Base-by-base conservation (phyloP, 2,888 invertebrate species). In the Apantesis nais region DNA sequence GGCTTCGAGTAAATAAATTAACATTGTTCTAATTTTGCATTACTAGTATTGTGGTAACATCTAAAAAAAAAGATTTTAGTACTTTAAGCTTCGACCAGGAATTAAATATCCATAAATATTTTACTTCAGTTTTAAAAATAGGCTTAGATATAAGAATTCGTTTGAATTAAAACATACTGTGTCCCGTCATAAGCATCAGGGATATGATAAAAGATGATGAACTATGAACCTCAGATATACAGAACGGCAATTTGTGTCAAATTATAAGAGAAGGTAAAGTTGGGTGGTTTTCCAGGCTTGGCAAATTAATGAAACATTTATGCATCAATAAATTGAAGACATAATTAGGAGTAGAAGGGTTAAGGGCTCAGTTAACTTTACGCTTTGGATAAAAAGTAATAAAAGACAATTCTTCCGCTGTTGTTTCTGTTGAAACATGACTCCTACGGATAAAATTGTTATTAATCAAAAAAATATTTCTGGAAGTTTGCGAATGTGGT, bases 1-100 rank as follows among this genome's bases (percentile, higher is more conserved):
- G 19, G 75, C 75, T 75, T 75, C 73, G 0, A 73, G 7, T 29
- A 75, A 60, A 44, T 71, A 71, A 7, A 75, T 66, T 63, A 75
- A 37, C 75, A 75, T 74, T 58, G 16, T 70, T 22, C 61, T 67
- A 14, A 37, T 60, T n/a, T 52, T 9, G n/a, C 52, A 52, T 14
- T 29, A 4, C 16, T 29, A 16, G 22, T 12, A 3, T 16, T 63
- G 44, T 22, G 29, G 22, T 31, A 22, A 8, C 22, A 44, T 63
- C 41, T 63, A 31, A 8, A 63, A 63, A 63, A 44, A 29, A 44
- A 4, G 1, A 9, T 48, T 5, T 22, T 48, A 48, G 22, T 48
- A 19, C 19, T 48, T 48, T 22, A 22, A 48, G 8, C 8, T 48
- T 48, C 22, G 48, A 22, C 22, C 48, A 22, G 48, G 48, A 48